Evolutionary conservation across 2,113 vertebrate genomes (phyloP), one percentile per base, ranked within the genome.

Genomic region (Paradoxurus hermaphroditus): DNA sequence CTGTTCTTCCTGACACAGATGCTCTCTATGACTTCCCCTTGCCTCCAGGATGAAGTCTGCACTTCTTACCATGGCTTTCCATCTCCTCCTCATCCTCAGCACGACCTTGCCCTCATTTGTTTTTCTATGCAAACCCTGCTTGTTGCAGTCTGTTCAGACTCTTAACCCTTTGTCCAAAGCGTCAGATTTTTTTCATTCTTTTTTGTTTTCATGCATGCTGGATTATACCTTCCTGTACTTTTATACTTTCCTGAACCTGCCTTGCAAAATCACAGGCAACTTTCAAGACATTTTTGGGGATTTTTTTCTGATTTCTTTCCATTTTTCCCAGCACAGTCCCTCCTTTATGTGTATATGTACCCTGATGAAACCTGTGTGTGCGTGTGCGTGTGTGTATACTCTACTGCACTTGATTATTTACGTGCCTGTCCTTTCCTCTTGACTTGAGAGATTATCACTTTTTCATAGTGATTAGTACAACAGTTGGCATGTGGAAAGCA

Each of bases 31-130:
- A 53, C 62, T 94, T 59, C 25, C 41, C 49, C 23, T 34, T 36
- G 46, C 5, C 14, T 8, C 0, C 10, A 12, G 36, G 53, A 9
- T 70, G 29, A 39, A 16, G 31, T 3, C 39, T 70, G 51, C 7
- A 13, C 68, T 75, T n/a, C 39, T 67, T 18, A 11, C 23, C 49
- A 2, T 34, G 77, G 62, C 81, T 62, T 72, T 44, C 51, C n/a
- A 34, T 31, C 27, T 23, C 1, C 6, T 4, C 19, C 29, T 31
- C 7, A 7, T 25, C 27, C 27, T 1, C 27, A 4, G 18, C 8
- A 1, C 4, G 77, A 77, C 41, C 23, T 36, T 88, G n/a, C 44
- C 67, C 5, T 21, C 68, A 15, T 68, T 77, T 10, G n/a, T 56
- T 83, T 93, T 67, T 72, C 68, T 89, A 1, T 75, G 19, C 53